phyloP scores from a whole-genome alignment of 2,113 vertebrate genomes.

The Atherinomorus stipes region DNA sequence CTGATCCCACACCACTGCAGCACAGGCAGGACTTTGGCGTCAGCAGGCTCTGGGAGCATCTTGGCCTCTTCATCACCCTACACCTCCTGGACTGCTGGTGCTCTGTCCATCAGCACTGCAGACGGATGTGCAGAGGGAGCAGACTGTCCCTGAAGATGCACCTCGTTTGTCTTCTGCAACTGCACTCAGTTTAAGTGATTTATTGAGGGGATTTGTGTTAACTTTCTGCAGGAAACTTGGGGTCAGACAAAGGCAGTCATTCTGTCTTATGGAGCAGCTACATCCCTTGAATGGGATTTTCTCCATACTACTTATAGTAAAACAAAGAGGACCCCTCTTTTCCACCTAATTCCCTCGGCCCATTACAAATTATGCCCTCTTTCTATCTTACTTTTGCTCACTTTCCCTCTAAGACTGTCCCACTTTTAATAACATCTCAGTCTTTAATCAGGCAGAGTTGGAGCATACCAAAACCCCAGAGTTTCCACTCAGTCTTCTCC shows the following conservation, averaged over 20 bases:
- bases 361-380: slow-evolving; percentile 56
- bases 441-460: slow-evolving; percentile 73
- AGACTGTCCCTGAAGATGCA: slow-evolving; percentile 31
- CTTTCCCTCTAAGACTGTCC: slow-evolving; percentile 40
- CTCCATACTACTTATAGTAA: slow-evolving; percentile 35
- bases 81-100: slow-evolving; percentile 24
- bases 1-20: slow-evolving; percentile 59
- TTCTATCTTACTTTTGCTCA: slow-evolving; percentile 23
- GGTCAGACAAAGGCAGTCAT: slow-evolving; percentile 32
- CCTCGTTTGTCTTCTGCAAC: slow-evolving; percentile 12
- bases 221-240: slow-evolving; percentile 36
- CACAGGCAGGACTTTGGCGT: slow-evolving; percentile 44
- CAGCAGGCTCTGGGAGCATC: slow-evolving; percentile 56
- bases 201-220: slow-evolving; percentile 33
- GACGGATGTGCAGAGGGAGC: slow-evolving; percentile 3
- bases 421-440: slow-evolving; percentile 73
- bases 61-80: slow-evolving; percentile 53
- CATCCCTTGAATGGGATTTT: slow-evolving; percentile 28
- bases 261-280: slow-evolving; percentile 23
- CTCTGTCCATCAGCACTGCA: slow-evolving; percentile 10
- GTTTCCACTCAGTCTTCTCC: slow-evolving; percentile 74
- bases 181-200: slow-evolving; percentile 30
- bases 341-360: slow-evolving; percentile 43
- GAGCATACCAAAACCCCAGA: slow-evolving; percentile 61
- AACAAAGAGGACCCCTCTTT: slow-evolving; percentile 36